Percentiles rank a stretch among this genome's conserved stretches.
These are phyloP conservation scores for Ophion obscuratus DNA, from an alignment of 2,888 invertebrate genomes.

Conservation along the genomic window DNA sequence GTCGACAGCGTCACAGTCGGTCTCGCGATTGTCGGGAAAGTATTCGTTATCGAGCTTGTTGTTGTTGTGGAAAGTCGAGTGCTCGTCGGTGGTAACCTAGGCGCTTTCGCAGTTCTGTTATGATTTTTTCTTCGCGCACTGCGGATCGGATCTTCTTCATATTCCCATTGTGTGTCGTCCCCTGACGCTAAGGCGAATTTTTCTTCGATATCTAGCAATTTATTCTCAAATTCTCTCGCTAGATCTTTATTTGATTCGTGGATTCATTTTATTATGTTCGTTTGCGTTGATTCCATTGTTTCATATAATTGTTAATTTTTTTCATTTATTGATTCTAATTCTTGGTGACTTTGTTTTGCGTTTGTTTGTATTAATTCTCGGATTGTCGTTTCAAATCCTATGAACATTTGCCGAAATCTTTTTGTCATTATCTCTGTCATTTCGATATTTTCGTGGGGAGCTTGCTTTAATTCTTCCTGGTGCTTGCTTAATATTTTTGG, in stretches of 20 bases:
- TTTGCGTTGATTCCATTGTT: not conserved
- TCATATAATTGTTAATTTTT: no score
- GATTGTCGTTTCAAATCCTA: not conserved
- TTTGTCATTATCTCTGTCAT: not conserved
- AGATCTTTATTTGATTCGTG: not conserved
- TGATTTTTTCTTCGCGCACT: not conserved
- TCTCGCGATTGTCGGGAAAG: not conserved
- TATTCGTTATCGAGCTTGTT: not conserved
- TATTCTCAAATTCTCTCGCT: not conserved
- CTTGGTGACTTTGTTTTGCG: not conserved
- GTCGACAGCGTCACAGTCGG: not conserved
- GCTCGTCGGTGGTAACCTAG: not conserved
- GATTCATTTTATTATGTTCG: not conserved
- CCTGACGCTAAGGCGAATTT: not conserved
- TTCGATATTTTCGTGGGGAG: not conserved
- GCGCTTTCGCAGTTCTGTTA: not conserved
- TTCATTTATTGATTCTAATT: not conserved
- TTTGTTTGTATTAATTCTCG: not conserved
- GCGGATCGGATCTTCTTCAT: not conserved
- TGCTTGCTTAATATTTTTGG: not conserved
- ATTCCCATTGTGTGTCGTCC: not conserved
- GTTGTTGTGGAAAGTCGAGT: not conserved
- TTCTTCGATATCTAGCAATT: not conserved
- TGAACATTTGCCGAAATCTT: not conserved
- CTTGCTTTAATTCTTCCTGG: not conserved